Conservation (phyloP, 2,113 vertebrate genomes). For the Dasyprocta punctata region DNA sequence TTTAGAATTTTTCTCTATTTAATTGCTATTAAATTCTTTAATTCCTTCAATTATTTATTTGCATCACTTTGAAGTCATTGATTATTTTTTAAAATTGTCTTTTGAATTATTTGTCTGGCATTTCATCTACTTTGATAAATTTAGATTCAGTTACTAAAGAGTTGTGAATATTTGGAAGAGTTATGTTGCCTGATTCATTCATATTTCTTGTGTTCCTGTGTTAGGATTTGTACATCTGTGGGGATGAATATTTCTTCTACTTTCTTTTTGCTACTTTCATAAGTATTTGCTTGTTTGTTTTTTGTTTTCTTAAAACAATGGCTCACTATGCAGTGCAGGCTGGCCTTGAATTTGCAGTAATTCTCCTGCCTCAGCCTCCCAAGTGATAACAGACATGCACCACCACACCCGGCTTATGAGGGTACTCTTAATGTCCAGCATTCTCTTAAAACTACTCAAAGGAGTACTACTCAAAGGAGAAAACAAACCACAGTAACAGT, state of each 20-base stretch:
- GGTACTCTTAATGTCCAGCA: neutral
- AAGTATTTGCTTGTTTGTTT: neutral
- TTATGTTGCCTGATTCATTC: neutral
- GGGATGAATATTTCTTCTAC: neutral
- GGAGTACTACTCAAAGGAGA: neutral
- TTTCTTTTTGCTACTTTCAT: neutral
- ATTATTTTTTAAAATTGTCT: neutral
- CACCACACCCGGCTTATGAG: neutral
- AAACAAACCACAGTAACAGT: neutral
- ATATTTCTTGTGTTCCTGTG: neutral
- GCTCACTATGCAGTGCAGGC: neutral
- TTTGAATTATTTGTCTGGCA: neutral
- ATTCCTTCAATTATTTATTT: neutral
- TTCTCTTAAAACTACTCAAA: neutral
- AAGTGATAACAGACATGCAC: no score
- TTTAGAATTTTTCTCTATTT: neutral
- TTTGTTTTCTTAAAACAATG: neutral
- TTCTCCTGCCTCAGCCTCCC: no score
- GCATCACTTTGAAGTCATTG: neutral
- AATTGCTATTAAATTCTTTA: neutral
- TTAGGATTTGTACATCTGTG: neutral
- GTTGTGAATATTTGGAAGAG: neutral
- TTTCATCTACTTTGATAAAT: neutral
- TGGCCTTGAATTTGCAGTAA: no score
- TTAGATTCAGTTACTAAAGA: neutral